These are phyloP conservation scores for Sclerodermus sp. DNA, from an alignment of 2,888 invertebrate species.

Conservation along the genomic window DNA sequence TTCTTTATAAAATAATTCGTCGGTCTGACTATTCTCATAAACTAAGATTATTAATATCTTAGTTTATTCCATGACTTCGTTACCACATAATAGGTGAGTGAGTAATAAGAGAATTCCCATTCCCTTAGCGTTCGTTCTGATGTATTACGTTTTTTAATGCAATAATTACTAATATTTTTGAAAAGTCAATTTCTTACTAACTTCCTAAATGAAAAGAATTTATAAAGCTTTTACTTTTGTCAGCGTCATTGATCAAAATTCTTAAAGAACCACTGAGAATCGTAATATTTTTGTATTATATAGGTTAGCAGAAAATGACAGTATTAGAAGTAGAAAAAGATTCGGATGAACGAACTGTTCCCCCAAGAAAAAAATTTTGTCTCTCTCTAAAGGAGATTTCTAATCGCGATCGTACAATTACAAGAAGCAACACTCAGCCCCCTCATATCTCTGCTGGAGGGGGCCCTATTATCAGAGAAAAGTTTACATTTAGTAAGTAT, in stretches of 20 bases:
- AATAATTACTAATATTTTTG: not conserved
- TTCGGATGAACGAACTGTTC: conserved; percentile 56
- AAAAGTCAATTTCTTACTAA: not conserved
- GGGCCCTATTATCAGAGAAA: conserved; percentile 36
- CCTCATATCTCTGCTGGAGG: conserved; percentile 39
- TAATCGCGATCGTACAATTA: conserved; percentile 26
- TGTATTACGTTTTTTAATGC: not conserved
- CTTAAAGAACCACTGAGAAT: not conserved
- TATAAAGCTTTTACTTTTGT: not conserved
- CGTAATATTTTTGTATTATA: conserved; percentile 1
- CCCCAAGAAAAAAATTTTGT: conserved; percentile 59
- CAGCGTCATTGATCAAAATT: too few relatives aligned
- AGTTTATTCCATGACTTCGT: conserved; percentile 48
- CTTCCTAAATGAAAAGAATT: not conserved
- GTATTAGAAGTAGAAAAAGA: conserved; percentile 60
- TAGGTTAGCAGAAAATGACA: conserved; percentile 61
- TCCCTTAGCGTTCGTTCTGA: conserved; percentile 1
- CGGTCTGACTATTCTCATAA: conserved; percentile 1
- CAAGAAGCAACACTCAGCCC: conserved; percentile 39
- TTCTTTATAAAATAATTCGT: not conserved
- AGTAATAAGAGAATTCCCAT: conserved; percentile 9
- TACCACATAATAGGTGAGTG: conserved; percentile 46
- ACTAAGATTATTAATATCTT: conserved; percentile 26
- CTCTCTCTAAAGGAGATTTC: conserved; percentile 44
- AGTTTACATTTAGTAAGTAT: conserved; percentile 38